Conservation (phyloP, 1,140 invertebrate genomes). For the Nasonia vitripennis region DNA sequence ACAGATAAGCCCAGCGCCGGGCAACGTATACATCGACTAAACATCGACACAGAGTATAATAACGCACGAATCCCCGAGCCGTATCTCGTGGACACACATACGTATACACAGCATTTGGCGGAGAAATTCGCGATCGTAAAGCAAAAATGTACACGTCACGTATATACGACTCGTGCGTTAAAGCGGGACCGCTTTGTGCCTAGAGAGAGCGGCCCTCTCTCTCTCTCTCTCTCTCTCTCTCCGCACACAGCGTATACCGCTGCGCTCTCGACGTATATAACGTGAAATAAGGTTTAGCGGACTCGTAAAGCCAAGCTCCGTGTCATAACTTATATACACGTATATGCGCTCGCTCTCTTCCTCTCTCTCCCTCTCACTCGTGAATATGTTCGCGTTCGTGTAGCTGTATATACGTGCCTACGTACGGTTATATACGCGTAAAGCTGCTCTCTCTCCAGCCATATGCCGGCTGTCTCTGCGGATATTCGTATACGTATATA, state of each 20-base stretch:
- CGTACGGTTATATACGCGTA: background rate
- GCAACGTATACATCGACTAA: background rate
- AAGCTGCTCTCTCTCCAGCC: background rate
- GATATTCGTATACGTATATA: background rate
- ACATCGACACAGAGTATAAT: background rate
- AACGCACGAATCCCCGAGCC: background rate
- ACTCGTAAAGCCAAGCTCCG: slow-evolving; percentile 21
- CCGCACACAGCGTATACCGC: background rate
- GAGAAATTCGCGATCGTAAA: background rate
- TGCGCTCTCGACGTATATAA: slow-evolving; percentile 16
- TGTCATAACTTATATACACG: slow-evolving; percentile 17
- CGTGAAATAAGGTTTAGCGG: slow-evolving; percentile 27
- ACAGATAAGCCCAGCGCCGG: background rate
- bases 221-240: background rate
- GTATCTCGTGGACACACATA: background rate
- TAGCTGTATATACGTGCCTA: background rate
- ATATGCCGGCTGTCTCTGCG: background rate
- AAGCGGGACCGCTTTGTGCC: background rate
- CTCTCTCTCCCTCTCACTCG: background rate
- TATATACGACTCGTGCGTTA: background rate
- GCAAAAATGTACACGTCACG: slow-evolving; percentile 3
- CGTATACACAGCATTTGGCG: background rate
- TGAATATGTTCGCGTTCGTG: background rate
- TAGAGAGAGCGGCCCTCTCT: background rate
- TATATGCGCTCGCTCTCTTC: background rate